Percentiles rank a stretch among this genome's conserved stretches.
These are phyloP conservation scores for Rhabdornis inornatus DNA, from an alignment of 2,113 vertebrate species.

Conservation along the genomic window DNA sequence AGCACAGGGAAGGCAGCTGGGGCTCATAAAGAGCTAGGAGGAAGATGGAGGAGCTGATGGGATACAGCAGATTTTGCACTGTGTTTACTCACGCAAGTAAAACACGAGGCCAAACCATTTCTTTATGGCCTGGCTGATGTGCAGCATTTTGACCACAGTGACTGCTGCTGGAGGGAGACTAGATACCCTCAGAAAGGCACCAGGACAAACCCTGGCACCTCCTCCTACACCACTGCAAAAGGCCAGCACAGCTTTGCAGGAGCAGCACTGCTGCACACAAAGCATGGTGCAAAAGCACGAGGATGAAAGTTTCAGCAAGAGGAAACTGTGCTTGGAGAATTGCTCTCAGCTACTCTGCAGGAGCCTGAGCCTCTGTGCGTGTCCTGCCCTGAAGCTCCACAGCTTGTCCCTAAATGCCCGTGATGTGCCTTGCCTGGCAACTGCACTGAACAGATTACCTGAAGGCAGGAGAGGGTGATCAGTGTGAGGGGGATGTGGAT, in stretches of 20 bases:
- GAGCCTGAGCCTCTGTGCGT: accelerated
- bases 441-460: neutral
- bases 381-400: neutral
- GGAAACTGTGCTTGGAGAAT: neutral
- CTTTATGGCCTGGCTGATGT: neutral
- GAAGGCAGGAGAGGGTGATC: neutral
- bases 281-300: accelerated
- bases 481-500: neutral
- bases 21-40: neutral
- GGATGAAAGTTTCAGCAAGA: neutral
- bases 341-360: neutral
- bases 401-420: neutral
- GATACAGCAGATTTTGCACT: neutral
- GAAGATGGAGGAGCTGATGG: neutral
- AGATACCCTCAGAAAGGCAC: neutral
- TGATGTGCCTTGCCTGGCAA: neutral
- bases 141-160: neutral
- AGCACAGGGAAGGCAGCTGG: neutral
- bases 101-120: neutral
- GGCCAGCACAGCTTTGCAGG: neutral
- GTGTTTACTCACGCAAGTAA: neutral
- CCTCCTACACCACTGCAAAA: accelerated
- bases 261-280: neutral
- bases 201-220: neutral
- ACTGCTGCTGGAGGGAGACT: neutral